Base-by-base conservation (phyloP, 2,888 invertebrate species). In the Idaea biselata region DNA sequence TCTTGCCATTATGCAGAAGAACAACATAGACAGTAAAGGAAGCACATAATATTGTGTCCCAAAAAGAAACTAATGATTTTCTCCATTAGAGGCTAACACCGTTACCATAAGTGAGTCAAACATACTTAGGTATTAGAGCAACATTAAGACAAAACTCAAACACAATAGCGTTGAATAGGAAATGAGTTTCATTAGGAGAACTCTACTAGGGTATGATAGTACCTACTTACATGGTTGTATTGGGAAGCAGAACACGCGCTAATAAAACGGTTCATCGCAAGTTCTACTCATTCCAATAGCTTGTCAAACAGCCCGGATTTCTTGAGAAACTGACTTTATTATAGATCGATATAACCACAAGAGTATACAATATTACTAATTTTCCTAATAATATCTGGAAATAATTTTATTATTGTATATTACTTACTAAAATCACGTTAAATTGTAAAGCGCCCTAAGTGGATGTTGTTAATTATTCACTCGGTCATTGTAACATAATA, bases 261-360 rank as follows among this genome's bases (percentile, higher is more conserved):
- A 65, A 62, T 63, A 66, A 72, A 73, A 74, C 62, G 71, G 62
- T 68, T 74, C 73, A 73, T 72, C 63, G 72, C 71, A 63, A 68
- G 68, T 63, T 61, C 69, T 64, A 69, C 73, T 70, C 71, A 55
- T 31, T 58, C 58, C 60, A n/a, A 72, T 69, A 72, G 69, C 68
- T 75, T 72, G 71, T 68, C 69, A 69, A 71, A 70, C 60, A 68
- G 68, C 60, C 68, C 67, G 71, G 74, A 77, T 76, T 73, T 69
- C 64, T 66, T 68, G 67, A 70, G 65, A 67, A 73, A 75, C 65
- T 69, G 62, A 68, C 32, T 6, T 32, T 32, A 8, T 11, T 32
- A 6, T 33, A 33, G 33, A 7, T 14, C 8, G 14, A 44, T 32
- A 14, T 44, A 14, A 44, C 14, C 44, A 14, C 1, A 8, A 44